phyloP scores from a whole-genome alignment of 2,888 invertebrate species.

The Synanthedon tipuliformis region DNA sequence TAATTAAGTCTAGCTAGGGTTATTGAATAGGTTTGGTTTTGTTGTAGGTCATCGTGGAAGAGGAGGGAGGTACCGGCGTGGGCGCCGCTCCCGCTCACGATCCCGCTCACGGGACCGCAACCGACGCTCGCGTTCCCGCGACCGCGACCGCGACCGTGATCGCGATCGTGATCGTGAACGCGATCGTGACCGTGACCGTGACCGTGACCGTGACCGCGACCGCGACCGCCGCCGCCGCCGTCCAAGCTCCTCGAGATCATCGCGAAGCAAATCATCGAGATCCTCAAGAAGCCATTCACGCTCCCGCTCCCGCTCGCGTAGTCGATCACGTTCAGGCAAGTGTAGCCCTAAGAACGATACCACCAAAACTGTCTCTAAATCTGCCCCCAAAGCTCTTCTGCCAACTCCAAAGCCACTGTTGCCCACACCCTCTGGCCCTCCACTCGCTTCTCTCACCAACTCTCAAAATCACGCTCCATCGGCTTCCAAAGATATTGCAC shows the following conservation, averaged over 20 bases:
- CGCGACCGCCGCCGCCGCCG: slow-evolving; percentile 56
- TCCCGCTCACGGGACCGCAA: slow-evolving; percentile 31
- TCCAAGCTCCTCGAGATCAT: slow-evolving; percentile 56
- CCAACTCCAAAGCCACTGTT: slow-evolving; percentile 31
- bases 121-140: slow-evolving; percentile 25
- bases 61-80: slow-evolving; percentile 45
- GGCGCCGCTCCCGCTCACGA: slow-evolving; percentile 29
- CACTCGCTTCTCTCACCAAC: slow-evolving; percentile 22
- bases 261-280: slow-evolving; percentile 52
- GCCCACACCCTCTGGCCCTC: slow-evolving; percentile 43
- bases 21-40: background rate
- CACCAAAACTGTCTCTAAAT: slow-evolving; percentile 35
- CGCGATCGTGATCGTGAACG: slow-evolving; percentile 44
- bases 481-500: slow-evolving; percentile 15
- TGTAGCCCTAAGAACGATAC: slow-evolving; percentile 54
- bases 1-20: background rate
- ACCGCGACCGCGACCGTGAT: slow-evolving; percentile 27
- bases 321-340: slow-evolving; percentile 68
- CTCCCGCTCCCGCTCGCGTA: slow-evolving; percentile 54
- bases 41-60: slow-evolving; percentile 51
- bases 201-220: slow-evolving; percentile 34
- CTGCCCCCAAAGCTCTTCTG: slow-evolving; percentile 29
- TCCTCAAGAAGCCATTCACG: slow-evolving; percentile 32
- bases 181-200: slow-evolving; percentile 34
- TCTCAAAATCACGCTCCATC: slow-evolving; percentile 15